Percentiles rank a stretch among this genome's conserved stretches.
phyloP scores from a whole-genome alignment of 1,140 invertebrate species.

The Meteorus sp. region DNA sequence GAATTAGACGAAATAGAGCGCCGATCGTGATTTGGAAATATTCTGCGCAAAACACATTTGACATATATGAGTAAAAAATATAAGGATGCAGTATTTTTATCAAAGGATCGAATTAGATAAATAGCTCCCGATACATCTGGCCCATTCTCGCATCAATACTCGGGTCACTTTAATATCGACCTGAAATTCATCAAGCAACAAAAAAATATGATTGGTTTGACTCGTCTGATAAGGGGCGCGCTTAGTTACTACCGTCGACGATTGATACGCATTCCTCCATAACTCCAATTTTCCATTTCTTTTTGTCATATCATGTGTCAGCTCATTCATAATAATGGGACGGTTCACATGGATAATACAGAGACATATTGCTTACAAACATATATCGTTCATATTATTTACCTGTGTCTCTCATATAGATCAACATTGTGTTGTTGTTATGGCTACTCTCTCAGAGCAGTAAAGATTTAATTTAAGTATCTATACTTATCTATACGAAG shows the following conservation, averaged over 20 bases:
- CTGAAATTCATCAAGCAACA: constrained; percentile 62
- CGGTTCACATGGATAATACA: not conserved
- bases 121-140: constrained; percentile 57
- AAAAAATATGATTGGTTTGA: constrained; percentile 57
- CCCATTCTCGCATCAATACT: constrained; percentile 54
- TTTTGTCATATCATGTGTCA: constrained; percentile 31
- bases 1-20: not conserved
- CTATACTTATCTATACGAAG: no score
- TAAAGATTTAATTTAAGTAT: no score
- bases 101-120: constrained; percentile 57
- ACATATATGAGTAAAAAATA: not conserved
- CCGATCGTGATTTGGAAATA: no score
- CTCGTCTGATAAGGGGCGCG: constrained; percentile 27
- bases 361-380: not conserved
- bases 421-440: no score
- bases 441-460: no score
- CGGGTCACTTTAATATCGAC: constrained; percentile 59
- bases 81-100: constrained; percentile 11
- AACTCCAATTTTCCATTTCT: constrained; percentile 33
- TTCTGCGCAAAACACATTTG: not conserved
- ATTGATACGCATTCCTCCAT: constrained; percentile 1
- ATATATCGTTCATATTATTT: not conserved
- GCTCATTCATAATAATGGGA: constrained; percentile 7
- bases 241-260: constrained; percentile 23
- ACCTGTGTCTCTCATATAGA: not conserved